These are phyloP conservation scores for Plecotus auritus DNA, from an alignment of 2,113 vertebrate genomes.

Conservation along the genomic window DNA sequence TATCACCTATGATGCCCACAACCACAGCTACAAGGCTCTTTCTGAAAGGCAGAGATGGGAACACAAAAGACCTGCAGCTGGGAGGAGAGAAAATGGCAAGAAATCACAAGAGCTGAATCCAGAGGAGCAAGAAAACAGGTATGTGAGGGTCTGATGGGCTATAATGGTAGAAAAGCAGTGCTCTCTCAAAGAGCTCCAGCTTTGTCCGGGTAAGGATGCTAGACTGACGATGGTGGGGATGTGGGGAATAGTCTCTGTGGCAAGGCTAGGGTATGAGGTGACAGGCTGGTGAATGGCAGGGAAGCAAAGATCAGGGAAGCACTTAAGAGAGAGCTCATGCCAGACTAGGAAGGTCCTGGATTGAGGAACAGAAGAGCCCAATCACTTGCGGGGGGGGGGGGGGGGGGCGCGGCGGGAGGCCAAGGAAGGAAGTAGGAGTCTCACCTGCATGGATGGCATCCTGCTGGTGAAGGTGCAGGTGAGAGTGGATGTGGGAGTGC, in stretches of 20 bases:
- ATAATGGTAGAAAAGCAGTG: background rate
- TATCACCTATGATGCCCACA: background rate
- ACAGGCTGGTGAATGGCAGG: background rate
- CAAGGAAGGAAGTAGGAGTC: background rate
- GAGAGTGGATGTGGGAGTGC: constrained; percentile 99
- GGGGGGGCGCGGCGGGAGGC: too few species aligned
- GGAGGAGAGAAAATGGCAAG: background rate
- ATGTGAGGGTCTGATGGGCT: background rate
- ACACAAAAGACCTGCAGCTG: background rate
- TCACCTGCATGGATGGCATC: constrained; percentile 92
- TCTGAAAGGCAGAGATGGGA: background rate
- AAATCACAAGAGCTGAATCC: background rate
- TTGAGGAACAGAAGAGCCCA: background rate
- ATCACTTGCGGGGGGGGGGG: background rate
- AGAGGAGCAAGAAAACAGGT: background rate
- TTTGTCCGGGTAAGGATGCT: background rate
- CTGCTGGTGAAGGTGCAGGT: constrained; percentile 99
- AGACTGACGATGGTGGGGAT: background rate
- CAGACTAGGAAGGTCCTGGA: background rate
- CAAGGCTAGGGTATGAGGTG: background rate
- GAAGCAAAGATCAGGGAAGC: background rate
- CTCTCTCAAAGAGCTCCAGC: background rate
- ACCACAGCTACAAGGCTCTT: background rate
- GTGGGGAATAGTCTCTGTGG: background rate
- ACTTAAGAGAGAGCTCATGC: background rate